Evolutionary conservation across 92 coral and sea anemone genomes (phyloP).

Genomic region (Palythoa heliodiscus): DNA sequence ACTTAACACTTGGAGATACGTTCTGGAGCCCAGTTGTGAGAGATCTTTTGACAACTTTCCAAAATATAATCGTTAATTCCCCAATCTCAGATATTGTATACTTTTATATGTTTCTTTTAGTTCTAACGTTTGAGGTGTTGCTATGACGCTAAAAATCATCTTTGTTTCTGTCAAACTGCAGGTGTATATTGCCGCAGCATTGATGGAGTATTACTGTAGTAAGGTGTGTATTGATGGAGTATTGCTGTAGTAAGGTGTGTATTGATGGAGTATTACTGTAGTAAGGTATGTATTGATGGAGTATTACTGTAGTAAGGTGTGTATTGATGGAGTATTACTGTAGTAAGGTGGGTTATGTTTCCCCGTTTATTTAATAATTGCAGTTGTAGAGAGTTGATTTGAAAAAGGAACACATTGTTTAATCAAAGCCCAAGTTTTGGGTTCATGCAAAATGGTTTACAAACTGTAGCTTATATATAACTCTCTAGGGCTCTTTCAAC

Average conservation of each 20-base stretch:
- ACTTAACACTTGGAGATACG: too few species aligned
- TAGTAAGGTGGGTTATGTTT: conserved; percentile 71
- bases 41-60: too few species aligned
- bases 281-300: conserved; percentile 66
- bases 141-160: not conserved
- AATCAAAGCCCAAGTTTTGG: too few species aligned
- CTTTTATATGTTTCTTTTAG: not conserved
- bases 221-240: conserved; percentile 60
- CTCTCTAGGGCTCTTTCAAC: too few species aligned
- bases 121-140: not conserved
- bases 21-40: too few species aligned
- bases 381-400: not conserved
- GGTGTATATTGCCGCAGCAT: conserved; percentile 93
- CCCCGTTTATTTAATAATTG: not conserved
- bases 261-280: conserved; percentile 94
- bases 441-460: too few species aligned
- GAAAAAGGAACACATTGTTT: too few species aligned
- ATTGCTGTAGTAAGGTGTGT: conserved; percentile 23
- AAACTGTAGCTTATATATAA: too few species aligned
- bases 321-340: conserved; percentile 96
- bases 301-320: too few species aligned
- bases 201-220: conserved; percentile 96
- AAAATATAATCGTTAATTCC: too few species aligned
- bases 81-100: too few species aligned
- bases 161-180: conserved; percentile 30